phyloP scores from a whole-genome alignment of 2,113 vertebrate genomes.

The Oncorhynchus nerka region DNA sequence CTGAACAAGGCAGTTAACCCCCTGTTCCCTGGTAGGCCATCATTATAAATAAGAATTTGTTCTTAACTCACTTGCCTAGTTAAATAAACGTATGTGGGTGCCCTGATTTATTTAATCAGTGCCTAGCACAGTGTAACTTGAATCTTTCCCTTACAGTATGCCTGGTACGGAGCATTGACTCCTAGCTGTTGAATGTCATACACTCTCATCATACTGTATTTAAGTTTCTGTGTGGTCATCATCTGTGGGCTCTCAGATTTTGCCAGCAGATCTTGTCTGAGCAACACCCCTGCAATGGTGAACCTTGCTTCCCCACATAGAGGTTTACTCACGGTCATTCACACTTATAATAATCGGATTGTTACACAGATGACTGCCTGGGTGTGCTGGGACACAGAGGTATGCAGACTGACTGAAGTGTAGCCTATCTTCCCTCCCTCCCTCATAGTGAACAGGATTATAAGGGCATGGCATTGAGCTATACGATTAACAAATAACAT shows the following conservation, averaged over 20 bases:
- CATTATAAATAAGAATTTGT: no score
- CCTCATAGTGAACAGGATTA: slow-evolving; percentile 3
- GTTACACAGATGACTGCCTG: slow-evolving; percentile 14
- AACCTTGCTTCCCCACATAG: neutral
- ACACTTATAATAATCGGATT: slow-evolving; percentile 23
- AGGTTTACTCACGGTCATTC: no score
- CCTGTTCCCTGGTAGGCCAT: neutral
- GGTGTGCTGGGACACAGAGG: slow-evolving; percentile 10
- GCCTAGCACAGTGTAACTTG: neutral
- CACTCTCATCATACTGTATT: neutral
- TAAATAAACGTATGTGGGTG: neutral
- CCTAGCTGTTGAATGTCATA: neutral
- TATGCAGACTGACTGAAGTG: neutral
- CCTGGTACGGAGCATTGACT: neutral
- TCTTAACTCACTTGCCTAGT: neutral
- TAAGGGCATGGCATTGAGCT: neutral
- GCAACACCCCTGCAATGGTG: neutral
- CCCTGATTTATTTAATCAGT: neutral
- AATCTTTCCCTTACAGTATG: neutral
- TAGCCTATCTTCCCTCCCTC: neutral
- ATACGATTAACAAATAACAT: slow-evolving; percentile 3
- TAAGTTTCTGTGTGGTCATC: neutral
- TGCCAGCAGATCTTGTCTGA: neutral
- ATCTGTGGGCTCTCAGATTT: neutral
- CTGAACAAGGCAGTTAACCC: no score